Conservation (phyloP, 2,113 vertebrate species). For the Pavo muticus region DNA sequence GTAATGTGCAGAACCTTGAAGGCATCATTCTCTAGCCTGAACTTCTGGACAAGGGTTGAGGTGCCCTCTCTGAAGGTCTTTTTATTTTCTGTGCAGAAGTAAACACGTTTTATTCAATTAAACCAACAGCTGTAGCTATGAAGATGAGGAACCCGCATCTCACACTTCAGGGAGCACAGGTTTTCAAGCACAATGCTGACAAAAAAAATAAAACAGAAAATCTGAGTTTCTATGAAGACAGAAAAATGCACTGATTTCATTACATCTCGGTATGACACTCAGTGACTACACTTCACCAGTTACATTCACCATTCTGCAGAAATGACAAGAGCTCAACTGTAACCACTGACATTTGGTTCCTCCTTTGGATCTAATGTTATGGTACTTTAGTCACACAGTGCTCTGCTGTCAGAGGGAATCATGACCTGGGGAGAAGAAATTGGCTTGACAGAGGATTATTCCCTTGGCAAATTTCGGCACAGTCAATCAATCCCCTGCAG, state of each 20-base stretch:
- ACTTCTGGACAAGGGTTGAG: background rate
- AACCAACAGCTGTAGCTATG: background rate
- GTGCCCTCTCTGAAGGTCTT: background rate
- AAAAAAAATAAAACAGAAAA: background rate
- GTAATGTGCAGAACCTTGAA: background rate
- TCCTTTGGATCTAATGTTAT: background rate
- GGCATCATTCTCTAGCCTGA: background rate
- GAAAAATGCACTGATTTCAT: background rate
- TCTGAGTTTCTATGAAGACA: background rate
- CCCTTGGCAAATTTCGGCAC: background rate
- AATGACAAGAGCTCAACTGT: background rate
- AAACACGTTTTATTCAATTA: background rate
- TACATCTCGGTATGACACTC: background rate
- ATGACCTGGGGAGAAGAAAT: background rate
- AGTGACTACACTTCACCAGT: background rate
- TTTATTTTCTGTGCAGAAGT: background rate
- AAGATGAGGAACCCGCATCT: background rate
- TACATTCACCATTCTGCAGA: background rate
- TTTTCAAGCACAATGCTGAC: background rate
- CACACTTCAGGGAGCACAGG: background rate
- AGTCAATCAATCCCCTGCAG: background rate
- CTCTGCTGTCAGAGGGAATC: background rate
- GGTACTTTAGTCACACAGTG: background rate
- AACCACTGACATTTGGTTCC: background rate
- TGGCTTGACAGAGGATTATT: background rate